Evolutionary conservation across 64 coral and sea anemone species (phyloP).

Genomic region (Actinia tenebrosa): DNA sequence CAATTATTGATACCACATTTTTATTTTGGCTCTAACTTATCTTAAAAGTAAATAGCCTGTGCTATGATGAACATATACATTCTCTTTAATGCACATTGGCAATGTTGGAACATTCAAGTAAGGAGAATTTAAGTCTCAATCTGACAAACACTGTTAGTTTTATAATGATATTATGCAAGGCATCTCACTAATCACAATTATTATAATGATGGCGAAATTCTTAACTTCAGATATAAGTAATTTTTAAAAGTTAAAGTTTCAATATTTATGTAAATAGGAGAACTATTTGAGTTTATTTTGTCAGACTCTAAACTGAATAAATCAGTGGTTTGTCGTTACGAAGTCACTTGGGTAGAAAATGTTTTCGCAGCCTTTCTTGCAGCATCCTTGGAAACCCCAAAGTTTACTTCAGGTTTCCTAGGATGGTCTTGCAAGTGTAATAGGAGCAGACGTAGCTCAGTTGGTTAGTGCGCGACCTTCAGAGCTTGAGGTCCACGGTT

Average conservation of each 20-base stretch:
- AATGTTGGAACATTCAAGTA: neutral
- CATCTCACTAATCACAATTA: neutral
- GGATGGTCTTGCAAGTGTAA: too few relatives aligned
- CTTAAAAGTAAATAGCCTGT: neutral
- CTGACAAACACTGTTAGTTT: neutral
- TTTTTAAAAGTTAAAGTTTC: neutral
- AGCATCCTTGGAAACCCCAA: too few relatives aligned
- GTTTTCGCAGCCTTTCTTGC: too few relatives aligned
- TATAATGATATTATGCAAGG: neutral
- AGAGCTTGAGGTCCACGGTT: too few relatives aligned
- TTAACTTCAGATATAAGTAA: neutral
- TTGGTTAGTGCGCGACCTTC: too few relatives aligned
- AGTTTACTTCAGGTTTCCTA: too few relatives aligned
- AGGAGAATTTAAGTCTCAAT: neutral
- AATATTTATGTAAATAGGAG: neutral
- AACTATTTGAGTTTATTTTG: neutral
- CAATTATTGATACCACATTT: neutral
- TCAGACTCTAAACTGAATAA: neutral
- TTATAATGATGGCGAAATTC: neutral
- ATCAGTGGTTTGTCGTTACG: too few relatives aligned
- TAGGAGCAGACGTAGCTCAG: too few relatives aligned
- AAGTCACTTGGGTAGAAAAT: too few relatives aligned
- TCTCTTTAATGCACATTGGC: neutral
- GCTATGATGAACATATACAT: constrained; percentile 1
- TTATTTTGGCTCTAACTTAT: neutral